These are phyloP conservation scores for Eupithecia tripunctaria DNA, from an alignment of 2,888 invertebrate species.

Conservation along the genomic window DNA sequence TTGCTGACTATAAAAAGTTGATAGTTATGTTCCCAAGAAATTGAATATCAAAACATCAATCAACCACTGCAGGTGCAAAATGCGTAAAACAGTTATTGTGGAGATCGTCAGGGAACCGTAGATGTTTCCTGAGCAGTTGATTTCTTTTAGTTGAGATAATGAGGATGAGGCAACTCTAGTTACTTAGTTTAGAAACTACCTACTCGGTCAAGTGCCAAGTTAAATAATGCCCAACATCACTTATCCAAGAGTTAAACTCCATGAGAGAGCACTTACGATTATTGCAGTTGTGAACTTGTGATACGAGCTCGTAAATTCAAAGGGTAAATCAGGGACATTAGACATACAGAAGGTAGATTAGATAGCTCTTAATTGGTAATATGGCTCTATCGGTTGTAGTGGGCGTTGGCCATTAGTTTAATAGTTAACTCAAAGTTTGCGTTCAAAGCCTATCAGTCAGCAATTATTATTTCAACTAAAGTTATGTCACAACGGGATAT, in stretches of 20 bases:
- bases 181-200: not conserved
- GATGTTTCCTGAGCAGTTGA: too few relatives aligned
- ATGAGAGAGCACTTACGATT: slow-evolving; percentile 11
- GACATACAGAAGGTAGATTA: slow-evolving; percentile 5
- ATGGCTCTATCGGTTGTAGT: not conserved
- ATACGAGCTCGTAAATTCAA: slow-evolving; percentile 15
- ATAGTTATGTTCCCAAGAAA: too few relatives aligned
- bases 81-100: too few relatives aligned
- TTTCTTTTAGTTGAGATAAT: too few relatives aligned
- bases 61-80: too few relatives aligned
- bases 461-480: too few relatives aligned
- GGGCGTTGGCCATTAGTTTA: slow-evolving; percentile 1
- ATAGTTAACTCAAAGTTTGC: not conserved
- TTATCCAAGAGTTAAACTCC: not conserved
- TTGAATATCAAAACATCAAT: too few relatives aligned
- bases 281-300: slow-evolving; percentile 2
- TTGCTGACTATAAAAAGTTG: not conserved
- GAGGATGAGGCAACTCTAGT: too few relatives aligned
- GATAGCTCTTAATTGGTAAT: not conserved
- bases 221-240: not conserved
- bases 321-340: slow-evolving; percentile 6
- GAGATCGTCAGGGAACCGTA: too few relatives aligned
- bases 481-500: too few relatives aligned
- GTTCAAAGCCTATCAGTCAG: not conserved
- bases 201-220: not conserved